Base-by-base conservation (phyloP, 2,113 vertebrate genomes). In the Ahaetulla prasina region DNA sequence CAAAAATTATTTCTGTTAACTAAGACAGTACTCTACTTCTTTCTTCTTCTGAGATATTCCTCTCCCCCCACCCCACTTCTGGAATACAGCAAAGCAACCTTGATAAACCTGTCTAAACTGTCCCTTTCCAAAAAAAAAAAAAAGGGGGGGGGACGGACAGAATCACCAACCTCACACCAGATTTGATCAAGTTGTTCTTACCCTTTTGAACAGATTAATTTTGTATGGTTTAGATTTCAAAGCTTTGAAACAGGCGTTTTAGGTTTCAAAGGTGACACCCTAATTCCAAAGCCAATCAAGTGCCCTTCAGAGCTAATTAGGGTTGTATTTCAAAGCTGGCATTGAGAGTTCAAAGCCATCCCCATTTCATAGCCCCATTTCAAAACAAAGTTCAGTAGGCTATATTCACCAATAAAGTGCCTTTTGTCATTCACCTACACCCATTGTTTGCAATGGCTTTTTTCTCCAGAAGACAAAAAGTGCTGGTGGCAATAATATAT, bases 51-150 rank as follows among this genome's bases (percentile, higher is more conserved):
- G 25, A 49, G 45, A 25, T 49, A 86, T 30, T 2, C 9, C 5
- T 23, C 0, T 0, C 3, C 1, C 7, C 4, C 12, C 0, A 0
- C 60, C 80, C 84, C 3, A 27, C 3, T 49, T 86, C 85, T 86
- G 85, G 25, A 86, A 49, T 86, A 12, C 45, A 14, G 45, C 4
- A 49, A 25, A 49, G 8, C 45, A 27, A 18, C 27, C 2, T 5
- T 86, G 23, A 49, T 12, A 12, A 23, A 27, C 25, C 16, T 8
- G 2, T 25, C 85, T 27, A 18, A 87, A 50, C 6, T 52, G 27
- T 3, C 49, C 23, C 8, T 52, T 87, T 12, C 49, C 11, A 4
- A 3, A 60, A 57, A 55, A 57, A 57, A 35, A 18, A 52, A 12
- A 47, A 10, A 11, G 14, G 52, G 16, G 3, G 52, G 3, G 3